A percentile compares a stretch with the other conserved stretches of the same genome.
Evolutionary conservation across 1,140 invertebrate genomes (phyloP).

Genomic region (Drosophila repleta): DNA sequence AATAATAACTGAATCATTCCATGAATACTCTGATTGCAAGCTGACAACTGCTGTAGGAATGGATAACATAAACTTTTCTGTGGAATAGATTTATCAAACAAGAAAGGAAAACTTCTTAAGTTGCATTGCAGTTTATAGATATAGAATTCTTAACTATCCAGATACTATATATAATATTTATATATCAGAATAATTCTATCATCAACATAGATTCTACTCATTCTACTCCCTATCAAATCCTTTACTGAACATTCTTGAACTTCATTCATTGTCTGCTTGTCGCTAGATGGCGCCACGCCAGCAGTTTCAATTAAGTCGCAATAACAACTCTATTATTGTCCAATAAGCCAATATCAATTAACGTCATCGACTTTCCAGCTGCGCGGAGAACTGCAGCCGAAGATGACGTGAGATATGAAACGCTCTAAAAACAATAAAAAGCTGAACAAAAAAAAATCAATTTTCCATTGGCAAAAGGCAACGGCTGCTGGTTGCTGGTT

Average conservation of each 20-base stretch:
- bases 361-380: constrained; percentile 50
- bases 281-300: constrained; percentile 50
- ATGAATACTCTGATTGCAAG: too few species aligned
- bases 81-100: too few species aligned
- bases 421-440: constrained; percentile 74
- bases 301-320: constrained; percentile 75
- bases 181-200: background rate
- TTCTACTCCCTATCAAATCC: background rate
- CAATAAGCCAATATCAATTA: constrained; percentile 72
- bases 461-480: constrained; percentile 55
- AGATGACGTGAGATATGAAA: constrained; percentile 80
- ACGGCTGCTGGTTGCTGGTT: constrained; percentile 8
- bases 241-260: background rate
- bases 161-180: too few species aligned
- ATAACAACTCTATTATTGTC: constrained; percentile 81
- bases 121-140: too few species aligned
- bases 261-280: constrained; percentile 14
- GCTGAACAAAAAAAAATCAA: constrained; percentile 57
- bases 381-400: constrained; percentile 7
- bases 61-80: too few species aligned
- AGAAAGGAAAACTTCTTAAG: background rate
- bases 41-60: too few species aligned
- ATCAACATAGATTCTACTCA: too few species aligned
- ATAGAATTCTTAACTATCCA: too few species aligned
- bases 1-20: too few species aligned